Evolutionary conservation across 2,888 invertebrate species (phyloP).

Genomic region (Melanotus villosus): DNA sequence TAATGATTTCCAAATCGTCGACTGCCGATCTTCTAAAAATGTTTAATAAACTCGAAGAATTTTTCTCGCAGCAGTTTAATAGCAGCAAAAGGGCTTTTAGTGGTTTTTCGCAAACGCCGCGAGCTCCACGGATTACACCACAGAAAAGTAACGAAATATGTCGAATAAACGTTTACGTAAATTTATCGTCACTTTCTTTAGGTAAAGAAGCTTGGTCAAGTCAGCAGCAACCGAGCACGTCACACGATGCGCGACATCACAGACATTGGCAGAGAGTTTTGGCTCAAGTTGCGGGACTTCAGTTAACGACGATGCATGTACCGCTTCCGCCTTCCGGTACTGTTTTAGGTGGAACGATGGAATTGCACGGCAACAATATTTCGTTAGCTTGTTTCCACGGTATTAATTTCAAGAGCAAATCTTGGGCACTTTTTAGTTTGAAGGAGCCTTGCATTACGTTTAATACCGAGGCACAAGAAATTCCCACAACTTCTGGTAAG

Average conservation of each 20-base stretch:
- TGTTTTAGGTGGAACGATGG: constrained; percentile 89
- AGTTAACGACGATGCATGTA: constrained; percentile 80
- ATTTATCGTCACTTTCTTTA: neutral
- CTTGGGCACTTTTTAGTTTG: constrained; percentile 95
- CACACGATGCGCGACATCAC: constrained; percentile 83
- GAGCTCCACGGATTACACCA: constrained; percentile 60
- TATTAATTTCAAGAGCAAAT: constrained; percentile 94
- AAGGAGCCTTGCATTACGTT: constrained; percentile 94
- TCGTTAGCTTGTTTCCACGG: constrained; percentile 98
- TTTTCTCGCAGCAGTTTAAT: constrained; percentile 98
- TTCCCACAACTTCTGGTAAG: constrained; percentile 77
- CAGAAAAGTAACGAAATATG: constrained; percentile 60
- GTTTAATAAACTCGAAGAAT: constrained; percentile 96
- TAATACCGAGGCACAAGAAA: constrained; percentile 93
- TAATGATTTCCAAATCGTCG: constrained; percentile 97
- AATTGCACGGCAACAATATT: constrained; percentile 90
- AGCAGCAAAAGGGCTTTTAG: constrained; percentile 92
- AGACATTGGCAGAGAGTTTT: constrained; percentile 96
- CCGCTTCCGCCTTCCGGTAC: constrained; percentile 82
- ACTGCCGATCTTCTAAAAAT: constrained; percentile 97
- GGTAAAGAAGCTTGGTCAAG: constrained; percentile 51
- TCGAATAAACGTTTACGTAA: neutral
- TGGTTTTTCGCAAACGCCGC: constrained; percentile 61
- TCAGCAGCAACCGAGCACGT: constrained; percentile 52
- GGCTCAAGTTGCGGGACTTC: constrained; percentile 84